A percentile compares a stretch with the other conserved stretches of the same genome.
Conservation (phyloP, 1,140 invertebrate species). For the Rhynchophorus ferrugineus region DNA sequence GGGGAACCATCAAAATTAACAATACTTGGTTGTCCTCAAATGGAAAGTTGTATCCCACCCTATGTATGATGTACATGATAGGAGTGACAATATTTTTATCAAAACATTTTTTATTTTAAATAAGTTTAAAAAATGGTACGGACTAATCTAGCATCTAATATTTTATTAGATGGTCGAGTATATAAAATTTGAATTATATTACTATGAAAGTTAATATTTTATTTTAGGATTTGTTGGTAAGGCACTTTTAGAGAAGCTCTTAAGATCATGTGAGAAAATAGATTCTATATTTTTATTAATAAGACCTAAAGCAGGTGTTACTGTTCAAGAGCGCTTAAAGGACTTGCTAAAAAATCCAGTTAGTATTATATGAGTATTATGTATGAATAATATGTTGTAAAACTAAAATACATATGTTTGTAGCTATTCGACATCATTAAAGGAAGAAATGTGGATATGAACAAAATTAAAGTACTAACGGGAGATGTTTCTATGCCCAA, state of each 20-base stretch:
- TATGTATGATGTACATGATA: no score
- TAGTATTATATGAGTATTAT: conserved; percentile 28
- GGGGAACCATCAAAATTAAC: no score
- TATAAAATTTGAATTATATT: no score
- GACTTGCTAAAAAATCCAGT: conserved; percentile 62
- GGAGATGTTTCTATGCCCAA: conserved; percentile 61
- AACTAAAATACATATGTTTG: conserved; percentile 7
- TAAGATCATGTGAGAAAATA: conserved; percentile 74
- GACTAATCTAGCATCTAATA: no score
- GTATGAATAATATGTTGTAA: background rate
- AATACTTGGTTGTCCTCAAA: no score
- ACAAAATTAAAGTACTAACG: conserved; percentile 52
- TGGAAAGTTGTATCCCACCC: no score
- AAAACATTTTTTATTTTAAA: background rate
- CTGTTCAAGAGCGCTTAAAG: conserved; percentile 54
- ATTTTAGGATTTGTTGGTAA: conserved; percentile 69
- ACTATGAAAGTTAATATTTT: background rate
- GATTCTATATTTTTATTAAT: conserved; percentile 72
- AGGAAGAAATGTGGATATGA: conserved; percentile 46
- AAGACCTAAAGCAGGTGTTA: conserved; percentile 60
- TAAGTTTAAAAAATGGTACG: background rate
- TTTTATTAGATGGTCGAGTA: no score
- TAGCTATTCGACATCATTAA: conserved; percentile 56
- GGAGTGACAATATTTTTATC: background rate
- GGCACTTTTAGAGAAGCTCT: conserved; percentile 79